These are phyloP conservation scores for Scaptomyza polygonia DNA, from an alignment of 2,888 invertebrate species.

Conservation along the genomic window DNA sequence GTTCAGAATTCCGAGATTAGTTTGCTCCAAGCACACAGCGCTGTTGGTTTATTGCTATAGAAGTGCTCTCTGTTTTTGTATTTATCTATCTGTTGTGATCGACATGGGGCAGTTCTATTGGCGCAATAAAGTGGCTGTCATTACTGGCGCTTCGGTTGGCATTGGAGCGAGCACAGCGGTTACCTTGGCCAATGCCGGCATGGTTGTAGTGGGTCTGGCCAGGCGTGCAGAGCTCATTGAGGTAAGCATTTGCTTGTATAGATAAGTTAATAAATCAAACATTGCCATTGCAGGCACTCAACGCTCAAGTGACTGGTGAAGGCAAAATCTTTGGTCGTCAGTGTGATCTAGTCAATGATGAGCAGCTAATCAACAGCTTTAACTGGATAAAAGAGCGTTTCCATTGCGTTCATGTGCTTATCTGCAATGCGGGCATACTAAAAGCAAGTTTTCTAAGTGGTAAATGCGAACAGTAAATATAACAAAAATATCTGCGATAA, in stretches of 20 bases:
- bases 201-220: constrained; percentile 86
- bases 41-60: constrained; percentile 46
- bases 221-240: constrained; percentile 85
- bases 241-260: constrained; percentile 59
- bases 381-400: constrained; percentile 79
- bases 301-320: constrained; percentile 71
- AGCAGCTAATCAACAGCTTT: constrained; percentile 78
- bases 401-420: constrained; percentile 81
- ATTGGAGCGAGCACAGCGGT: constrained; percentile 84
- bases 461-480: constrained; percentile 18
- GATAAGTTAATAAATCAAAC: not conserved
- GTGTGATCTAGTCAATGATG: constrained; percentile 82
- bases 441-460: constrained; percentile 82
- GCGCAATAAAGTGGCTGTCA: constrained; percentile 82
- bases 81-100: not conserved
- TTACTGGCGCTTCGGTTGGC: constrained; percentile 85
- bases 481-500: not conserved
- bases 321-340: constrained; percentile 82
- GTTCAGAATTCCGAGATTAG: constrained; percentile 36
- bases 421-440: constrained; percentile 84
- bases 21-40: constrained; percentile 68
- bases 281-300: constrained; percentile 72
- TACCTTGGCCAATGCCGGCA: constrained; percentile 84
- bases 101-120: constrained; percentile 66
- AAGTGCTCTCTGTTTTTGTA: not conserved